A percentile compares a stretch with the other conserved stretches of the same genome.
Evolutionary conservation across 1,140 invertebrate genomes (phyloP).

Genomic region (Leptinotarsa lineolata): DNA sequence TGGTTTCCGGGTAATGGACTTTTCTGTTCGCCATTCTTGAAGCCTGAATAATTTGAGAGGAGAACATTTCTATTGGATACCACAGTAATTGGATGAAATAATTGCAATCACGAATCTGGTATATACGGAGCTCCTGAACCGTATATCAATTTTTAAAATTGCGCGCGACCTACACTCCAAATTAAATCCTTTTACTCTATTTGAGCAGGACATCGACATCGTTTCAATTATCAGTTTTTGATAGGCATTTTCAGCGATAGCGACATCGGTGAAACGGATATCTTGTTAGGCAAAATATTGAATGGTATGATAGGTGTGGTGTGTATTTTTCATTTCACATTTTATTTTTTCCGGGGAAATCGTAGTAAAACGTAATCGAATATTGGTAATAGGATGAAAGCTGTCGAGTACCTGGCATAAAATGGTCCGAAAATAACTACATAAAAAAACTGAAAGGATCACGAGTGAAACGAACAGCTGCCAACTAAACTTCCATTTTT

Average conservation of each 20-base stretch:
- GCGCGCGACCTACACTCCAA: slow-evolving; percentile 2
- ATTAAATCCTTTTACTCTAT: slow-evolving; percentile 24
- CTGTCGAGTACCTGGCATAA: background rate
- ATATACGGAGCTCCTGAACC: slow-evolving; percentile 2
- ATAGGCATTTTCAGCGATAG: background rate
- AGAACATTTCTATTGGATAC: slow-evolving; percentile 12
- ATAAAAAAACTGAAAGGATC: background rate
- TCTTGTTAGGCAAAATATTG: background rate
- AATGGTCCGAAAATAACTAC: background rate
- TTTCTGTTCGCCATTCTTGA: slow-evolving; percentile 13
- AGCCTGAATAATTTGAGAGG: slow-evolving; percentile 15
- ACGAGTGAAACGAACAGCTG: background rate
- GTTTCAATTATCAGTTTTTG: slow-evolving; percentile 5
- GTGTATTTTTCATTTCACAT: background rate
- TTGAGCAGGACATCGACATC: slow-evolving; percentile 9
- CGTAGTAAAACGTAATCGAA: background rate
- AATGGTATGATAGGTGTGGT: background rate
- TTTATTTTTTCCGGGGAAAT: background rate
- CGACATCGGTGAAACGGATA: background rate
- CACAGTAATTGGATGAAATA: slow-evolving; percentile 23
- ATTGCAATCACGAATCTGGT: slow-evolving; percentile 18
- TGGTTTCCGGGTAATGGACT: background rate
- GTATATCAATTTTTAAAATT: slow-evolving; percentile 19
- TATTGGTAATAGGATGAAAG: background rate
- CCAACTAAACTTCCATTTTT: background rate